These are phyloP conservation scores for Leuciscus waleckii DNA, from an alignment of 2,797 vertebrate species.

Conservation along the genomic window DNA sequence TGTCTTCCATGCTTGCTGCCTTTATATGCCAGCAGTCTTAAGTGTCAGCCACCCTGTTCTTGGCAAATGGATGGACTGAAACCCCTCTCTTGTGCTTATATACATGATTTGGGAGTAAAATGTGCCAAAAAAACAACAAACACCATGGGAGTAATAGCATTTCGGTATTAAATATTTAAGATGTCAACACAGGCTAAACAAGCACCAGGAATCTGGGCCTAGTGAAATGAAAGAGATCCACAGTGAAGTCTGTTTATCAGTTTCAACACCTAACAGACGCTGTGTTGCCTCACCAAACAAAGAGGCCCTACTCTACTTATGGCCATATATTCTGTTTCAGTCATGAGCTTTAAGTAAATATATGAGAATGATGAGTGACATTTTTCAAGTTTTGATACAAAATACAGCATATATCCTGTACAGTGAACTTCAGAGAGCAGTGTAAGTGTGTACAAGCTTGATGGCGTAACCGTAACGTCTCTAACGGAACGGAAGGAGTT, in stretches of 20 bases:
- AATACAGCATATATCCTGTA: neutral
- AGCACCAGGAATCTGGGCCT: slow-evolving; percentile 38
- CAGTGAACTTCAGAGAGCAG: neutral
- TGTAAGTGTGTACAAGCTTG: neutral
- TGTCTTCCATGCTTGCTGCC: neutral
- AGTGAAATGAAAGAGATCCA: slow-evolving; percentile 24
- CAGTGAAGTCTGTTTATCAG: slow-evolving; percentile 63
- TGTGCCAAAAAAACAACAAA: slow-evolving; percentile 68
- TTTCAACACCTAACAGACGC: slow-evolving; percentile 66
- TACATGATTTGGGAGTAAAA: slow-evolving; percentile 71
- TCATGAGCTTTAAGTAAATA: neutral
- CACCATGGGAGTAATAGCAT: slow-evolving; percentile 60
- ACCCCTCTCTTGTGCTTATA: slow-evolving; percentile 63
- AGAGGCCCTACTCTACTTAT: slow-evolving; percentile 15
- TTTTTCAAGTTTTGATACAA: neutral
- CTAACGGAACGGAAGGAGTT: no score
- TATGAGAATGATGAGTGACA: neutral
- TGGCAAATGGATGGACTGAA: slow-evolving; percentile 26
- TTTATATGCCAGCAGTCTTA: neutral
- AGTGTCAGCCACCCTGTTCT: slow-evolving; percentile 8
- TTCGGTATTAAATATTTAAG: slow-evolving; percentile 69
- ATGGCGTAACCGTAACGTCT: neutral
- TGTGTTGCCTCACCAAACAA: slow-evolving; percentile 67
- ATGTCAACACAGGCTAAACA: slow-evolving; percentile 69
- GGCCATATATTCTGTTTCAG: neutral